Evolutionary conservation across 2,888 invertebrate species (phyloP).

Genomic region (Chrysolina americana): DNA sequence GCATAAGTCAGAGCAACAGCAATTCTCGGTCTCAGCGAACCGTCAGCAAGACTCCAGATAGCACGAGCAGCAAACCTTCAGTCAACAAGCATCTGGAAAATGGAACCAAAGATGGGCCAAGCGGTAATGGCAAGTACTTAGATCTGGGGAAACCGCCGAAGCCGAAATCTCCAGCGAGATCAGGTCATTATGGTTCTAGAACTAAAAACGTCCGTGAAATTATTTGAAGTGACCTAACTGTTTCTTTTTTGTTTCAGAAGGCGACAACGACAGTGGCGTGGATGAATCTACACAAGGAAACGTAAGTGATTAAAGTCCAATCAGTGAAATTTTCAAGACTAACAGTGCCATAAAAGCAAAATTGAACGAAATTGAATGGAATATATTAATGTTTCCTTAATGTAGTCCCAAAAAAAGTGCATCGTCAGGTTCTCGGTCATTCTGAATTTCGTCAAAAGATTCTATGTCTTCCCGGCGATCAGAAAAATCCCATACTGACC

Average conservation of each 20-base stretch:
- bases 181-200: constrained; percentile 52
- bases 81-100: constrained; percentile 18
- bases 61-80: constrained; percentile 46
- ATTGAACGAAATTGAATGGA: too few species aligned
- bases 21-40: constrained; percentile 63
- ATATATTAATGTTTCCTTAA: too few species aligned
- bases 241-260: constrained; percentile 75
- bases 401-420: too few species aligned
- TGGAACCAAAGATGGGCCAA: constrained; percentile 35
- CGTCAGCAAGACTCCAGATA: constrained; percentile 63
- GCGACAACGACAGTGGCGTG: constrained; percentile 87
- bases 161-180: constrained; percentile 52
- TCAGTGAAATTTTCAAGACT: too few species aligned
- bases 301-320: constrained; percentile 71
- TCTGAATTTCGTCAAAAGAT: too few species aligned
- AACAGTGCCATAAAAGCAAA: too few species aligned
- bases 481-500: too few species aligned
- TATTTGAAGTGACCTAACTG: not conserved
- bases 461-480: too few species aligned
- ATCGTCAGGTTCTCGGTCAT: too few species aligned
- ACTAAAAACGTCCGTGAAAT: not conserved
- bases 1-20: constrained; percentile 58
- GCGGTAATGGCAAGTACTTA: constrained; percentile 35
- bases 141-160: constrained; percentile 48
- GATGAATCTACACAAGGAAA: constrained; percentile 87